Base-by-base conservation (phyloP, 2,888 invertebrate genomes). In the Amiota minor region DNA sequence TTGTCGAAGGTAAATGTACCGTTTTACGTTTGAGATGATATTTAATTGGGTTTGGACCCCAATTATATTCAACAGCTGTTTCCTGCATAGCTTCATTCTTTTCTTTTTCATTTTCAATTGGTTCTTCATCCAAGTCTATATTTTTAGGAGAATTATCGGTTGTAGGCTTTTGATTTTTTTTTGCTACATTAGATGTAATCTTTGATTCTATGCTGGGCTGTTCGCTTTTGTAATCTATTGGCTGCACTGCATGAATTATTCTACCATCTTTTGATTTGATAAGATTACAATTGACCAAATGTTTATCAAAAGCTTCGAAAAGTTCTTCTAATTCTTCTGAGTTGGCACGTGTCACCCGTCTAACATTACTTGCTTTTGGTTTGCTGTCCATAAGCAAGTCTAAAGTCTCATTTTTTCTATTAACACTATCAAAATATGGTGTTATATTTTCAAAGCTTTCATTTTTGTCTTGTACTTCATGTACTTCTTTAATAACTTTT, bases 301-400 rank as follows among this genome's bases (percentile, higher is more conserved):
- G 89, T 11, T 87, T 87, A 74, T 88, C 88, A 0, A 89, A 78
- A 2, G 89, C 88, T 68, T 86, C 83, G 20, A 89, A 87, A 3
- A 89, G 75, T 8, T 77, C 86, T 61, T 88, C 88, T 1, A 88
- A 75, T 2, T 89, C 88, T 74, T 88, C 88, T 0, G 88, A 88
- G 64, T 88, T 88, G 53, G 88, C 88, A 61, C 88, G 81, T 46
- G 88, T 88, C 45, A 88, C 74, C 3, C 88, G 80, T 8, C 88
- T 83, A 0, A 88, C 85, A 46, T 87, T 86, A 9, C 87, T 81
- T 0, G 88, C 84, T 50, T 84, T 81, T 0, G 88, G 88, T 23
- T 88, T 87, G 46, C 86, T 88, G 71, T 88, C 87, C 72, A 88
- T 82, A 3, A 88, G 75, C 3, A 88, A 78, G 0, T 88, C 88